phyloP scores from a whole-genome alignment of 1,140 invertebrate species.

The Tyrophagus putrescentiae region DNA sequence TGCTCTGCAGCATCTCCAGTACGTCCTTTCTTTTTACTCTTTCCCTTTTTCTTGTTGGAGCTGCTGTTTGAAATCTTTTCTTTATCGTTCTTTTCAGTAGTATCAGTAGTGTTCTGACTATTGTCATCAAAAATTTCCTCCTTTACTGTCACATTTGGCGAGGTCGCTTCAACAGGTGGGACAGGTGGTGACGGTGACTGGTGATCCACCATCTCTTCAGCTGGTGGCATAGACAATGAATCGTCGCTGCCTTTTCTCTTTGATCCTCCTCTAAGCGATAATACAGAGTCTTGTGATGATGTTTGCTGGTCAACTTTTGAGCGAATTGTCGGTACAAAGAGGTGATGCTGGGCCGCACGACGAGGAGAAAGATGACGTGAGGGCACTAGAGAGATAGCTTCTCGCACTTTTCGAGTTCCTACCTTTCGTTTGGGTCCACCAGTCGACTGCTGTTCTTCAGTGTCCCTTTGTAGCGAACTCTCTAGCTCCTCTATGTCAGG shows the following conservation, averaged over 20 bases:
- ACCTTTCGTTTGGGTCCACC: neutral
- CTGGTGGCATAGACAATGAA: neutral
- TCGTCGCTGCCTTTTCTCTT: neutral
- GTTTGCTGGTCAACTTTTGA: neutral
- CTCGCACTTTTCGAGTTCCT: neutral
- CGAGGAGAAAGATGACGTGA: constrained; percentile 22
- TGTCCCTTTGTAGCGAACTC: neutral
- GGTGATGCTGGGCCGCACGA: constrained; percentile 23
- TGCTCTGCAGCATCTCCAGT: neutral
- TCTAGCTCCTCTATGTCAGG: neutral
- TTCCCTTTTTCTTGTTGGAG: neutral
- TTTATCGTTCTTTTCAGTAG: too few species aligned
- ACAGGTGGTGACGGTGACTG: neutral
- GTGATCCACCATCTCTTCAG: neutral
- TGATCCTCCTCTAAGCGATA: neutral
- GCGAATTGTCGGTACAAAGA: constrained; percentile 11
- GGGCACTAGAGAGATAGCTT: neutral
- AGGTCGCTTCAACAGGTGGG: neutral
- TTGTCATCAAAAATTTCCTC: constrained; percentile 2
- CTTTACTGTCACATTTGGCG: too few species aligned
- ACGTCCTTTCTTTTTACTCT: neutral
- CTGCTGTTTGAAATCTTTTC: neutral
- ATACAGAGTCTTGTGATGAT: neutral
- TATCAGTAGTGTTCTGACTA: too few species aligned
- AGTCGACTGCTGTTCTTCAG: neutral